Base-by-base conservation (phyloP, 2,797 vertebrate genomes). In the Eutrigla gurnardus region DNA sequence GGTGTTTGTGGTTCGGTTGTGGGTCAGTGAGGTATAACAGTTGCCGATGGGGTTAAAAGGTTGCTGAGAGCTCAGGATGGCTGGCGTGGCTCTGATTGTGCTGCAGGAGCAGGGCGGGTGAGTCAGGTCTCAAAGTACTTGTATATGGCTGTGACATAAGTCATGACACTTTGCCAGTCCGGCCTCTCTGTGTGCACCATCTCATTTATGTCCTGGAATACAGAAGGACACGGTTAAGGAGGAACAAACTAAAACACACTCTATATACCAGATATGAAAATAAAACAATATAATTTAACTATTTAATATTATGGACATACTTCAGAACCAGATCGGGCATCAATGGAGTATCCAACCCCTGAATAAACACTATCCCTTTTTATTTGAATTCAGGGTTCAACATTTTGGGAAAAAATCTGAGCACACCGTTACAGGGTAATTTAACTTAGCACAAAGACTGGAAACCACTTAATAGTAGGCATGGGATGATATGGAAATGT, bases 111-210 rank as follows among this genome's bases (percentile, higher is more conserved):
- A 57, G 18, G 39, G 25, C 2, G 77, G 40, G 12, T 0, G 61
- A 57, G 77, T 99, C 97, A 99, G 91, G 97, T 99, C 93, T 99
- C 98, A 87, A 99, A 99, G 95, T 99, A 98, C 87, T 99, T 98
- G 96, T 99, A 99, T 92, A 99, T 97, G 8, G 97, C 96, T 0
- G 97, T 98, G 89, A 99, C 97, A 0, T 99, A 99, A n/a, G 96
- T 95, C 97, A 99, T 99, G 88, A 99, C 96, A 11, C 94, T 98
- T 73, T 99, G 97, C 98, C 98, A 99, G 88, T 99, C 98, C 0
- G 98, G 98, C 49, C 98, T 91, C 90, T 99, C 98, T 0, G 96
- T 98, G 86, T 96, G 95, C 78, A 96, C 97, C 98, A 99, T 98
- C 79, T 99, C 97, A 57, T 96, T 97, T 80, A 99, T 96, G 90